Evolutionary conservation across 2,888 invertebrate species (phyloP).

Genomic region (Cordilura impudica): DNA sequence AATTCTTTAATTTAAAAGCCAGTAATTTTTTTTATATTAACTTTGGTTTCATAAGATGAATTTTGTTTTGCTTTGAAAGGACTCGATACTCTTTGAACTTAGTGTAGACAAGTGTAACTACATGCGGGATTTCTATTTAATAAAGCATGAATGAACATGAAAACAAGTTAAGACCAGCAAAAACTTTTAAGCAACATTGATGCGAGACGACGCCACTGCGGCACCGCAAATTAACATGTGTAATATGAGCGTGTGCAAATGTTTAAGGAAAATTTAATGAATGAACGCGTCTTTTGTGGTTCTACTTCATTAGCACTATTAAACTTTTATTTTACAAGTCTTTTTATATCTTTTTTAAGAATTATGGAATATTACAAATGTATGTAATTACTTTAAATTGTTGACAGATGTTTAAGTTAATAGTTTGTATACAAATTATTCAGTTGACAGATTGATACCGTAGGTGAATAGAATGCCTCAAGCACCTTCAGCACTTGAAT

Average conservation of each 20-base stretch:
- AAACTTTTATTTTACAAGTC: not conserved
- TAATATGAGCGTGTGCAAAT: slow-evolving; percentile 57
- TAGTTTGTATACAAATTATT: too few relatives aligned
- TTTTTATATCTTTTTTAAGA: not conserved
- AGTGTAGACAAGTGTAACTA: not conserved
- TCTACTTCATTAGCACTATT: slow-evolving; percentile 50
- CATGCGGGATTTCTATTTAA: slow-evolving; percentile 7
- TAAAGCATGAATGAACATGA: not conserved
- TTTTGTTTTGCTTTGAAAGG: too few relatives aligned
- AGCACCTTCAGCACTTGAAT: too few relatives aligned
- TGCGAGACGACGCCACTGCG: slow-evolving; percentile 55
- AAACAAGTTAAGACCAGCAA: slow-evolving; percentile 4
- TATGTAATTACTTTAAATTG: slow-evolving; percentile 25
- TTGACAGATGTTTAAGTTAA: slow-evolving; percentile 47
- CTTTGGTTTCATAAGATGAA: too few relatives aligned
- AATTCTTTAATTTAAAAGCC: too few relatives aligned
- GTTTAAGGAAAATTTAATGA: slow-evolving; percentile 39
- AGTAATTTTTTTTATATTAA: too few relatives aligned
- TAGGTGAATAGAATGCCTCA: too few relatives aligned
- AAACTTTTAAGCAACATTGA: slow-evolving; percentile 37
- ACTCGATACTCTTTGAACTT: not conserved
- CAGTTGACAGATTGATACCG: too few relatives aligned
- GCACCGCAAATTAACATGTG: slow-evolving; percentile 59
- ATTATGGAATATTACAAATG: not conserved
- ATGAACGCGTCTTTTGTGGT: slow-evolving; percentile 51